Conservation (phyloP, 2,888 invertebrate genomes). For the Athetis lepigone region DNA sequence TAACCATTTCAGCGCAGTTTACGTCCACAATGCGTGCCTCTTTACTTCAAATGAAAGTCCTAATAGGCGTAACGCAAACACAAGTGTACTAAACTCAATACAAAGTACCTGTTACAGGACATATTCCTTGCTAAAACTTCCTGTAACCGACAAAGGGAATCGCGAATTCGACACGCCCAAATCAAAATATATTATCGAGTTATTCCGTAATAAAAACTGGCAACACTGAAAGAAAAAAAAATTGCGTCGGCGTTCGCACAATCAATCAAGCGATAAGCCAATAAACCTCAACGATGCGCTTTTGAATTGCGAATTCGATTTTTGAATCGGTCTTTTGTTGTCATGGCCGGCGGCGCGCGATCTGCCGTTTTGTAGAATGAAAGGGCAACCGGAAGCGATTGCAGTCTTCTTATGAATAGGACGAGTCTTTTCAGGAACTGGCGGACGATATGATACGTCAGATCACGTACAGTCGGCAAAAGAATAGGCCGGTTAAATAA, state of each 20-base stretch:
- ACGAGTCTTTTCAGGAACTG: constrained; percentile 81
- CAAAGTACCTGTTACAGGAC: constrained; percentile 81
- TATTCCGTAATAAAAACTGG: constrained; percentile 56
- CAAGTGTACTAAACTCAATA: constrained; percentile 82
- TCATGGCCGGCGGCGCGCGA: constrained; percentile 86
- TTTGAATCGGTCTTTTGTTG: constrained; percentile 85
- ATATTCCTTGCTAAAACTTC: constrained; percentile 78
- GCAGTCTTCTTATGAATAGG: constrained; percentile 85
- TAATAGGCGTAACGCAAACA: constrained; percentile 87
- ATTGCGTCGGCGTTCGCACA: constrained; percentile 85
- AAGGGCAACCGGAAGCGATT: constrained; percentile 87
- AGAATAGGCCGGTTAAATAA: constrained; percentile 47
- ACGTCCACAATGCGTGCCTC: constrained; percentile 69
- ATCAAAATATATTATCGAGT: constrained; percentile 89
- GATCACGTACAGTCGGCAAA: constrained; percentile 71
- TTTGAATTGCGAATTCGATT: constrained; percentile 89
- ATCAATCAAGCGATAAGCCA: constrained; percentile 91
- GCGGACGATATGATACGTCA: constrained; percentile 76
- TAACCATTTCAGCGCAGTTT: constrained; percentile 68
- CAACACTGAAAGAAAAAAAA: constrained; percentile 70
- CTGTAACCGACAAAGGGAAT: constrained; percentile 83
- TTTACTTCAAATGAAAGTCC: constrained; percentile 69
- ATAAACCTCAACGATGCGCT: constrained; percentile 91
- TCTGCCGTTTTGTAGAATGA: constrained; percentile 86
- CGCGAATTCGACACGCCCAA: constrained; percentile 88